Evolutionary conservation across 2,113 vertebrate genomes (phyloP), one percentile per base, ranked within the genome.

Genomic region (Menidia beryllina): DNA sequence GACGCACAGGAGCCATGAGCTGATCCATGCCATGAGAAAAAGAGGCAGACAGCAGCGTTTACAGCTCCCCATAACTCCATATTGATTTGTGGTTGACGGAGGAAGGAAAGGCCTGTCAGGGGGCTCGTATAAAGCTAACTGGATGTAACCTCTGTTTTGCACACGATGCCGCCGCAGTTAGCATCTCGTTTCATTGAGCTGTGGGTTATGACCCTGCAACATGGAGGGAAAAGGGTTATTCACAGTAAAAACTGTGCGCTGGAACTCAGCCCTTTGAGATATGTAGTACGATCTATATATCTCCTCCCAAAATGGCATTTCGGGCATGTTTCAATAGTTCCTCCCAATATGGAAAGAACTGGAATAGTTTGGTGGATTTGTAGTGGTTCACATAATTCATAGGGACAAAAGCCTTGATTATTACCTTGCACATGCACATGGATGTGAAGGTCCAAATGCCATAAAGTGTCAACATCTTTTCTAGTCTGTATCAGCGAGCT

Each of bases 111-210:
- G 57, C 58, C 64, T 23, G 19, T 64, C 62, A 58, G 52, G 55
- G 62, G 48, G 51, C 41, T 62, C 41, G 61, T 65, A 55, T 81
- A 69, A 71, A 55, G 60, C 56, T 53, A 85, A 55, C 43, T 68
- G 69, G 69, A 75, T 71, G 79, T 74, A 73, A 67, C 55, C 67
- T 38, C 45, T 47, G 63, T 38, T 43, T 12, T 23, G 26, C 27
- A 78, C 45, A 24, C 75, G 84, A 87, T 82, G 84, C 52, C 26
- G 59, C 52, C 23, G 60, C 53, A 52, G 54, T 34, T 45, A 69
- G 87, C 82, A 86, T 75, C 69, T 84, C 78, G 70, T 54, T 75
- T 68, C 58, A 75, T 24, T 73, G 63, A 86, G 41, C 75, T 68
- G 57, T 36, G 63, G 43, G 69, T 52, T 52, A 75, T 70, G 72